Evolutionary conservation across 2,888 invertebrate species (phyloP).

Genomic region (Cantharis rufa): DNA sequence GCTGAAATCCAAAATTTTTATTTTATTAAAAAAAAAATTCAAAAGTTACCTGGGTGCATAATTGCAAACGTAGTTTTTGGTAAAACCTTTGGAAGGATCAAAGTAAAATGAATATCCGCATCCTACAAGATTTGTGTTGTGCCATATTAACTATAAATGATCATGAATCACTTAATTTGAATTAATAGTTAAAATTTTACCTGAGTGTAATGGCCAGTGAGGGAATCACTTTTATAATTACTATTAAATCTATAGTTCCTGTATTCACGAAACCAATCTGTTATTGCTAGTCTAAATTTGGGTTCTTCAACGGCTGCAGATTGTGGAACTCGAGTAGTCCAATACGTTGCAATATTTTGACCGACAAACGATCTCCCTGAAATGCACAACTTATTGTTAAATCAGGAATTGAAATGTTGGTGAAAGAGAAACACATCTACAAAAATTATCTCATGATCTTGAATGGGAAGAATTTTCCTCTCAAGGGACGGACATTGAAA

Average conservation of each 20-base stretch:
- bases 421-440: not conserved
- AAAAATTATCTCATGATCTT: too few relatives aligned
- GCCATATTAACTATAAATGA: slow-evolving; percentile 74
- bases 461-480: too few relatives aligned
- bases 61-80: slow-evolving; percentile 84
- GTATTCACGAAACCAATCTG: slow-evolving; percentile 81
- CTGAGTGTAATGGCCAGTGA: slow-evolving; percentile 85
- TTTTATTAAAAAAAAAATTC: not conserved
- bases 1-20: slow-evolving; percentile 50
- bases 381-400: not conserved
- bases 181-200: slow-evolving; percentile 51
- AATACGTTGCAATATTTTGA: slow-evolving; percentile 83
- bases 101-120: slow-evolving; percentile 86
- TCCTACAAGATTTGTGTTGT: slow-evolving; percentile 80
- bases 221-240: slow-evolving; percentile 66
- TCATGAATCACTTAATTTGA: not conserved
- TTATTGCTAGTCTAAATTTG: slow-evolving; percentile 75
- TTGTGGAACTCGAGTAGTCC: slow-evolving; percentile 72
- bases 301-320: slow-evolving; percentile 65
- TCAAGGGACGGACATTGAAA: too few relatives aligned
- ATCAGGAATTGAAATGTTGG: not conserved
- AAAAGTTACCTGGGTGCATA: slow-evolving; percentile 72
- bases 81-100: slow-evolving; percentile 72
- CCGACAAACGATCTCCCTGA: slow-evolving; percentile 78
- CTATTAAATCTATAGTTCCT: slow-evolving; percentile 56